These are phyloP conservation scores for Margarornis squamiger DNA, from an alignment of 2,797 vertebrate genomes.

Conservation along the genomic window DNA sequence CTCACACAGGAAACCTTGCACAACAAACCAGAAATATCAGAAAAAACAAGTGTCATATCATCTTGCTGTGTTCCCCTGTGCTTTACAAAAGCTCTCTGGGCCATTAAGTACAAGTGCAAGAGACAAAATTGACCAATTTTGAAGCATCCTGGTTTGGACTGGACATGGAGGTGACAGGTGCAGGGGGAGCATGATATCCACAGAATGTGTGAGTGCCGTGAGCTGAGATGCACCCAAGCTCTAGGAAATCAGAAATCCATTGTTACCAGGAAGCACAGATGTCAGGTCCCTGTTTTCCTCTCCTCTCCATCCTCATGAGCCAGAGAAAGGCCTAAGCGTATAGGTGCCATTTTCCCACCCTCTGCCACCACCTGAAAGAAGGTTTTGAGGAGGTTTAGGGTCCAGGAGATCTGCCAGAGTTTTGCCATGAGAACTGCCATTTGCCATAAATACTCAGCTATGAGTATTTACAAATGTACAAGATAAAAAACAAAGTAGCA, in stretches of 20 bases:
- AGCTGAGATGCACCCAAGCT: neutral
- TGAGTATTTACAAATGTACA: neutral
- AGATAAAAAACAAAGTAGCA: neutral
- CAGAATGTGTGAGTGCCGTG: neutral
- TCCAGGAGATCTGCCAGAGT: neutral
- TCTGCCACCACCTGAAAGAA: neutral
- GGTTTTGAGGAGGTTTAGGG: neutral
- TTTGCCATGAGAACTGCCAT: neutral
- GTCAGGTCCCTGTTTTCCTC: neutral
- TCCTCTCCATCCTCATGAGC: neutral
- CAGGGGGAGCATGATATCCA: neutral
- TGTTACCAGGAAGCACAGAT: neutral
- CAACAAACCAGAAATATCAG: neutral
- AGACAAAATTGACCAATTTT: neutral
- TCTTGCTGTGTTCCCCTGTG: neutral
- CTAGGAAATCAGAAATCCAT: neutral
- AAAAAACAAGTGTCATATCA: neutral
- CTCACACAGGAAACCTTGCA: neutral
- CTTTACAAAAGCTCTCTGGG: neutral
- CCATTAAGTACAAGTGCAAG: neutral
- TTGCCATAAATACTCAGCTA: neutral
- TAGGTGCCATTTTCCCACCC: neutral
- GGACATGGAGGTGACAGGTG: rapidly evolving
- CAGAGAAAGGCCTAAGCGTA: neutral
- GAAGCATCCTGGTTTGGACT: neutral